phyloP scores from a whole-genome alignment of 2,888 invertebrate species.

The Drosophila pegasa region DNA sequence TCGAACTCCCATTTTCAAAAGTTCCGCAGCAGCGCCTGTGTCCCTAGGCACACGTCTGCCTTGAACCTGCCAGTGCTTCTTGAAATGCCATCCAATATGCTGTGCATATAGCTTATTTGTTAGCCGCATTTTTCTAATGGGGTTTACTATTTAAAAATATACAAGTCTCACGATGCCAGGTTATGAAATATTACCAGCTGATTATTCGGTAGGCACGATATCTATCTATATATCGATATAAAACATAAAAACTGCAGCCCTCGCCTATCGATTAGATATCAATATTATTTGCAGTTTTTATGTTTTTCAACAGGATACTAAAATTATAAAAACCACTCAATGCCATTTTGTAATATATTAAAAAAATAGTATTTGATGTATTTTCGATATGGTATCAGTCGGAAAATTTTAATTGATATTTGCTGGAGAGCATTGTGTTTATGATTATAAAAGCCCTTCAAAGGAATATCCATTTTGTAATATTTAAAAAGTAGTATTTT shows the following conservation, averaged over 20 bases:
- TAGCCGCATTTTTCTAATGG: slow-evolving; percentile 87
- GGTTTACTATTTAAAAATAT: slow-evolving; percentile 4
- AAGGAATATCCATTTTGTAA: neutral
- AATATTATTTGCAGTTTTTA: too few relatives aligned
- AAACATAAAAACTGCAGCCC: too few relatives aligned
- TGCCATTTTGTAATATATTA: too few relatives aligned
- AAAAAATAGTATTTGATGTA: too few relatives aligned
- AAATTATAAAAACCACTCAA: too few relatives aligned
- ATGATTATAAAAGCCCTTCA: neutral
- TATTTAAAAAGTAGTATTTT: neutral
- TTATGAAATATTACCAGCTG: slow-evolving; percentile 55
- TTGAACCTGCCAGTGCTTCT: slow-evolving; percentile 90
- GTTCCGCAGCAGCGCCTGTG: slow-evolving; percentile 86
- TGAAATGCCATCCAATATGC: slow-evolving; percentile 90
- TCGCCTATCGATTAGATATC: too few relatives aligned
- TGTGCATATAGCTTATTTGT: slow-evolving; percentile 88
- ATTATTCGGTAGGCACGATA: neutral
- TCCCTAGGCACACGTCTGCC: slow-evolving; percentile 87
- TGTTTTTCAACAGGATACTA: too few relatives aligned
- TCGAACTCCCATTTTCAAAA: slow-evolving; percentile 87
- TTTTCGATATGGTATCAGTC: too few relatives aligned
- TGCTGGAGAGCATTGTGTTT: too few relatives aligned
- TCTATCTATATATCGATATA: too few relatives aligned
- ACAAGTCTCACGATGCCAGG: slow-evolving; percentile 24
- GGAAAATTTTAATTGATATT: too few relatives aligned